Base-by-base conservation (phyloP, 2,888 invertebrate species). In the Morpho deidamia region DNA sequence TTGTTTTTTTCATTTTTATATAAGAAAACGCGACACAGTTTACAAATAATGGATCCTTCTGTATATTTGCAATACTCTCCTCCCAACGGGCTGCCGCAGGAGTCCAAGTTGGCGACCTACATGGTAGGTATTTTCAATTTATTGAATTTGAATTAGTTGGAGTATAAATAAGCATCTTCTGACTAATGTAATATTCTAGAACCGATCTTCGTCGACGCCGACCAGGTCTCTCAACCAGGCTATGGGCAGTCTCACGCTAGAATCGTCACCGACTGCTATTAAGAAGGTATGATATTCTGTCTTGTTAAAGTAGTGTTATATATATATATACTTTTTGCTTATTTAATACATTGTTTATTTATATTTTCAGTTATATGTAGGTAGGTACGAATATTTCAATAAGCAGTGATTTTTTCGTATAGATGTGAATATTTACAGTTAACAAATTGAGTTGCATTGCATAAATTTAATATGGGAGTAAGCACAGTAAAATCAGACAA, bases 71-170 rank as follows among this genome's bases (percentile, higher is more conserved):
- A 91, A 60, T 93, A 93, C 77, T 90, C 93, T 58, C 91, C 93
- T 60, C 91, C 94, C 55, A 92, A 92, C 87, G 95, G 94, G 71
- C 92, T 95, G 70, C 95, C 95, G 45, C 93, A 95, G 81, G 95
- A 96, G 84, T 96, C 95, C 58, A 96, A 96, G 85, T 89, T 96
- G 76, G 95, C 94, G 57, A 95, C 95, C 59, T 96, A 96, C 77
- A 95, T 95, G 95, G 95, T 95, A 66, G 65, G 70, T 8, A 43
- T 1, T 23, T 5, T 23, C 11, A 33, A 39, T 44, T 44, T 33
- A 41, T 37, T 45, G 23, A 46, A 38, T 7, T 35, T n/a, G n/a
- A 7, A 7, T 11, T 35, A 44, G 8, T 40, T 40, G 11, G 40
- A 11, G n/a, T 11, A 40, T 1, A 11, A 40, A 37, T 5, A 37